Percentiles rank a stretch among this genome's conserved stretches.
These are phyloP conservation scores for Tragelaphus eurycerus DNA, from an alignment of 2,797 vertebrate genomes.

Conservation along the genomic window DNA sequence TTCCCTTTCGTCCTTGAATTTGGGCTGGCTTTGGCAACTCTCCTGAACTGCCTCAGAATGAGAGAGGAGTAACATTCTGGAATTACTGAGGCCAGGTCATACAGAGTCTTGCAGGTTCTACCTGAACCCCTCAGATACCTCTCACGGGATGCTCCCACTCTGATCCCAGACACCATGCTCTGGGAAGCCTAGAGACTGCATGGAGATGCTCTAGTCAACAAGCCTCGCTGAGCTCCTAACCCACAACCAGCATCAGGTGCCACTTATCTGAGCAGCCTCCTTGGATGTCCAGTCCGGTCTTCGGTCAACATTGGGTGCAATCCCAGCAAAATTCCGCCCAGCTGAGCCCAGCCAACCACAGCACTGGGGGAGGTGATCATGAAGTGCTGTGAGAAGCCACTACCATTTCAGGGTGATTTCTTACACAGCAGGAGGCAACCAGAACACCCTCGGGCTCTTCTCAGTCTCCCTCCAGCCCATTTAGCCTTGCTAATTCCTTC, in stretches of 20 bases:
- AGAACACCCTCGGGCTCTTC: background rate
- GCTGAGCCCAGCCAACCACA: background rate
- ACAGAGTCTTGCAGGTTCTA: background rate
- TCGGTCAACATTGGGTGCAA: background rate
- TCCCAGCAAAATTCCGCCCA: background rate
- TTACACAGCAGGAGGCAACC: background rate
- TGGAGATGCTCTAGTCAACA: background rate
- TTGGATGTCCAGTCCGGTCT: background rate
- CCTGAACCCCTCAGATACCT: background rate
- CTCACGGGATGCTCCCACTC: rapidly evolving
- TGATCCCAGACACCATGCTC: too few species aligned
- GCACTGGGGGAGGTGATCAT: background rate
- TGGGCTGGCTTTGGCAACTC: background rate
- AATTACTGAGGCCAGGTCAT: background rate
- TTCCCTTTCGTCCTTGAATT: background rate
- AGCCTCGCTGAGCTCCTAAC: background rate
- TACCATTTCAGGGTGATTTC: background rate
- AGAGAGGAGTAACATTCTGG: background rate
- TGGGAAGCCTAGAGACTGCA: background rate
- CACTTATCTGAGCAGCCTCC: background rate
- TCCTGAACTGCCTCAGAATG: background rate
- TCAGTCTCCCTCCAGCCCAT: background rate
- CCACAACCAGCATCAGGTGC: too few species aligned
- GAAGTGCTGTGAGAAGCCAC: background rate
- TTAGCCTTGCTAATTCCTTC: background rate